Evolutionary conservation across 2,888 invertebrate species (phyloP).

Genomic region (Schizaphis graminum): DNA sequence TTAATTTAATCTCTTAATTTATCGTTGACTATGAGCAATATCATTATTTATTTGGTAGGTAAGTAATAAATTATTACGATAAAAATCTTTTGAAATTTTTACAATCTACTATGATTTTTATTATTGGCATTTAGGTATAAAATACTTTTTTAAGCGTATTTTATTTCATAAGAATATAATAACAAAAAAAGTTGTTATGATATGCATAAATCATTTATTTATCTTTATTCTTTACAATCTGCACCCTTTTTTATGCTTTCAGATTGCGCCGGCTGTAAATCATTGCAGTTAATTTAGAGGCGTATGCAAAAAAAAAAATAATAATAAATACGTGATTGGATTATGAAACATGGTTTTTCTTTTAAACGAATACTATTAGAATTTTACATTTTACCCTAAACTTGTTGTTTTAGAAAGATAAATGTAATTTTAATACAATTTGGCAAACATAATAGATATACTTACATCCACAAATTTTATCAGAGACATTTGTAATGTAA

Average conservation of each 20-base stretch:
- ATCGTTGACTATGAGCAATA: not conserved
- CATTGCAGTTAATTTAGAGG: slow-evolving; percentile 25
- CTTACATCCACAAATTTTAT: not conserved
- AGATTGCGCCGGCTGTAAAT: not conserved
- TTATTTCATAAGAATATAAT: slow-evolving; percentile 17
- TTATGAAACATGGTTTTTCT: not conserved
- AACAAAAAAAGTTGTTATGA: not conserved
- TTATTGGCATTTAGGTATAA: slow-evolving; percentile 8
- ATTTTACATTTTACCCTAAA: not conserved
- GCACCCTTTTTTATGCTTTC: slow-evolving; percentile 8
- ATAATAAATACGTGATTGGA: slow-evolving; percentile 11
- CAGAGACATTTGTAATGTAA: not conserved
- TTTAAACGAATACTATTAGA: slow-evolving; percentile 36
- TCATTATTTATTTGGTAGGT: not conserved
- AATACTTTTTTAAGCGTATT: slow-evolving; percentile 5
- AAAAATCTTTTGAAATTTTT: not conserved
- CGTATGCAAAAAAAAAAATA: slow-evolving; percentile 9
- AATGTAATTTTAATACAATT: not conserved
- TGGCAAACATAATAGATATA: not conserved
- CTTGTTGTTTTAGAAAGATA: not conserved
- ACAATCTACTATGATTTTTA: not conserved
- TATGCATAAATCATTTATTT: slow-evolving; percentile 42
- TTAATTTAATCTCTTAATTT: not conserved
- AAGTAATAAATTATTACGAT: not conserved
- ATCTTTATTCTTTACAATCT: not conserved